These are phyloP conservation scores for Stigmatopora nigra DNA, from an alignment of 2,113 vertebrate genomes.

Conservation along the genomic window DNA sequence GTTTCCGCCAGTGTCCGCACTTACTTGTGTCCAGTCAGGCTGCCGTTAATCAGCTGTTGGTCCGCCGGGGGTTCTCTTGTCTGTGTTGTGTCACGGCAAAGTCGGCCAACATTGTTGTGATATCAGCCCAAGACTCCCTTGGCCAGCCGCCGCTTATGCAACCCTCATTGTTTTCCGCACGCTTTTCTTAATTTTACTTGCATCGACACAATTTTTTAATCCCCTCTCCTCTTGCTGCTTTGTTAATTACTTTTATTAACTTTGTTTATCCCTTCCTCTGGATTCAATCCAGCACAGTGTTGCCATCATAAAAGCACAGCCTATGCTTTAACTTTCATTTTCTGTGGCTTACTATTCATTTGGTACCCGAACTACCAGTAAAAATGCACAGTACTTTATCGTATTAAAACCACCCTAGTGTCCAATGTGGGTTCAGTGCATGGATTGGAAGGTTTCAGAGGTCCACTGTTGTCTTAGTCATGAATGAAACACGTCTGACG, in stretches of 20 bases:
- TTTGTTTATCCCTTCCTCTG: constrained; percentile 1
- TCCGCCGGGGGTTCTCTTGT: constrained; percentile 42
- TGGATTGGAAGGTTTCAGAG: too few relatives aligned
- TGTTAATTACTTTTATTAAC: neutral
- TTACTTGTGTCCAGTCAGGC: constrained; percentile 34
- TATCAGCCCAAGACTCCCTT: constrained; percentile 30
- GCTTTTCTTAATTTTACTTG: constrained; percentile 11
- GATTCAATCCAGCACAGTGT: neutral
- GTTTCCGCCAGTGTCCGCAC: neutral
- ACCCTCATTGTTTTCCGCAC: constrained; percentile 12
- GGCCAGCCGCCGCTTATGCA: constrained; percentile 19
- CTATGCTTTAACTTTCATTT: neutral
- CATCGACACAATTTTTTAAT: constrained; percentile 1
- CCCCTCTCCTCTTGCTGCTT: neutral
- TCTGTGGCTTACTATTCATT: neutral
- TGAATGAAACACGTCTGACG: too few relatives aligned
- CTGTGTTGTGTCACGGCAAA: constrained; percentile 45
- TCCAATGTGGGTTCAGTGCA: too few relatives aligned
- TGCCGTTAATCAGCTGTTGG: constrained; percentile 53
- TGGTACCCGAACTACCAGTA: neutral
- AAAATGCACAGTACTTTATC: too few relatives aligned
- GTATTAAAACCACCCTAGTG: too few relatives aligned
- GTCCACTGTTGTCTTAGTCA: too few relatives aligned
- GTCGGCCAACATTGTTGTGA: constrained; percentile 32
- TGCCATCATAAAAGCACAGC: neutral